phyloP scores from a whole-genome alignment of 2,113 vertebrate species.

The Eulemur macaco region DNA sequence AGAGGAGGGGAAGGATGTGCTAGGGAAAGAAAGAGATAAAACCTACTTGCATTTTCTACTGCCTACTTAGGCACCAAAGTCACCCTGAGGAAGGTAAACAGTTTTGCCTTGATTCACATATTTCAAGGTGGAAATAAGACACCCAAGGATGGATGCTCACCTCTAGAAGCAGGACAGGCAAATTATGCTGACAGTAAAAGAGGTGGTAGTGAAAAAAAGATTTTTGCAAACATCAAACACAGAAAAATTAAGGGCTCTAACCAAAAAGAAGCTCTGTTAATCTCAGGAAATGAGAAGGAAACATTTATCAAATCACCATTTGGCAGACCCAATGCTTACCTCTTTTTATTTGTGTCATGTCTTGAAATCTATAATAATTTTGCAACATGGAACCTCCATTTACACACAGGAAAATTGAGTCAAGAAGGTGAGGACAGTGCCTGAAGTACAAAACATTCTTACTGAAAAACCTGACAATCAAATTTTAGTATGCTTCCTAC shows the following conservation, averaged over 20 bases:
- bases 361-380: not conserved
- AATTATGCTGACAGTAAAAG: not conserved
- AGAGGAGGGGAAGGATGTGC: not conserved
- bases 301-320: not conserved
- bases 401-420: not conserved
- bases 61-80: not conserved
- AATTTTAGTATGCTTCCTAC: conserved; percentile 2
- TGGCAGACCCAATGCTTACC: not conserved
- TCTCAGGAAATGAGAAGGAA: not conserved
- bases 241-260: not conserved
- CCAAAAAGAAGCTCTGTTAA: not conserved
- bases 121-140: not conserved
- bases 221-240: not conserved
- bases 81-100: not conserved
- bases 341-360: conserved; percentile 5
- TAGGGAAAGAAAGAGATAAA: not conserved
- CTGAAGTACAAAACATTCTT: not conserved
- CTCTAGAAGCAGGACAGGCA: not conserved
- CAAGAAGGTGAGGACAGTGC: not conserved
- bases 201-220: not conserved
- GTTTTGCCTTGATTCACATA: not conserved
- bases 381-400: not conserved
- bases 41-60: not conserved
- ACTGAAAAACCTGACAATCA: not conserved
- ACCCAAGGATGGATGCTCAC: not conserved